phyloP scores from a whole-genome alignment of 2,888 invertebrate genomes.

The Netelia fuscicornis region DNA sequence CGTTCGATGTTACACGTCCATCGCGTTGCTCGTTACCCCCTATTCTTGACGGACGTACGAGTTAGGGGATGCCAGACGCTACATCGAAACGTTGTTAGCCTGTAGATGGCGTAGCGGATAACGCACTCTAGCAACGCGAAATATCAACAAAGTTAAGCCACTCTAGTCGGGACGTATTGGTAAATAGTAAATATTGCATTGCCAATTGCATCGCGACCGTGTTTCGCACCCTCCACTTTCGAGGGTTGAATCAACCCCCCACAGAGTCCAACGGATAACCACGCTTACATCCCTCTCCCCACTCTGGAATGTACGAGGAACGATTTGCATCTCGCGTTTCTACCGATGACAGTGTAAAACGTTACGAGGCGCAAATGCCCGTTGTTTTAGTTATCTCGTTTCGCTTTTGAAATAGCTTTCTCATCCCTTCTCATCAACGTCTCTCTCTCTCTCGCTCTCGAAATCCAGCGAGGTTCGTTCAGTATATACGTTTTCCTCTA shows the following conservation, averaged over 20 bases:
- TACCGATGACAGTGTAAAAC: slow-evolving; percentile 51
- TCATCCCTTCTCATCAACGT: background rate
- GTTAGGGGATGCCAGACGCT: too few relatives aligned
- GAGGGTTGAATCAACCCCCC: too few relatives aligned
- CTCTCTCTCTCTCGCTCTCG: slow-evolving; percentile 4
- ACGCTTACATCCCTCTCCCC: background rate
- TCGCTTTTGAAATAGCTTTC: slow-evolving; percentile 14
- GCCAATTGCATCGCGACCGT: slow-evolving; percentile 68
- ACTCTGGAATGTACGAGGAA: background rate
- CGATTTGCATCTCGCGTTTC: slow-evolving; percentile 55
- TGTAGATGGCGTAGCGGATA: slow-evolving; percentile 5
- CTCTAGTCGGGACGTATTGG: slow-evolving; percentile 65
- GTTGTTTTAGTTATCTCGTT: slow-evolving; percentile 33
- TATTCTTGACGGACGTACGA: too few relatives aligned
- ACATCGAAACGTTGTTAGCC: too few relatives aligned
- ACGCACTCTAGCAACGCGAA: background rate
- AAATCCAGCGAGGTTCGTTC: slow-evolving; percentile 6
- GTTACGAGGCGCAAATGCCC: slow-evolving; percentile 43
- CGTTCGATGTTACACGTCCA: too few relatives aligned
- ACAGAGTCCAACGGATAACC: background rate
- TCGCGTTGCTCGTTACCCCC: too few relatives aligned
- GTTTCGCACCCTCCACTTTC: slow-evolving; percentile 10
- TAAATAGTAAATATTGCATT: slow-evolving; percentile 73
- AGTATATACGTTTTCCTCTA: background rate
- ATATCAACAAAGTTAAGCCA: slow-evolving; percentile 66